Evolutionary conservation across 92 coral and sea anemone genomes (phyloP).

Genomic region (Ricordea florida): DNA sequence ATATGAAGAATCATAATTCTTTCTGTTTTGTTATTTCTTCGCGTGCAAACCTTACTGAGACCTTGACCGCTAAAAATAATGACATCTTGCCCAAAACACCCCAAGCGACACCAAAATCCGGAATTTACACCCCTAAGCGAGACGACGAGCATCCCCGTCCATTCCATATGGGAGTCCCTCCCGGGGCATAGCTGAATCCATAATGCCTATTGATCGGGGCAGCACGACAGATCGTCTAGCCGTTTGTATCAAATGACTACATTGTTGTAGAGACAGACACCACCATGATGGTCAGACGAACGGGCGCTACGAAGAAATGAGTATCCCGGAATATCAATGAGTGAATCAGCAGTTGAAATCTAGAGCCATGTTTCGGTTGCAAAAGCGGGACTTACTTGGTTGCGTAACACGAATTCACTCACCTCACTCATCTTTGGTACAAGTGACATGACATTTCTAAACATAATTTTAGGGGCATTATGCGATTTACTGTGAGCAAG

Average conservation of each 20-base stretch:
- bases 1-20: too few species aligned
- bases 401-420: slow-evolving; percentile 32
- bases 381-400: slow-evolving; percentile 20
- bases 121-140: too few species aligned
- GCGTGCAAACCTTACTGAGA: too few species aligned
- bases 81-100: too few species aligned
- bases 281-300: slow-evolving; percentile 32
- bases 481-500: too few species aligned
- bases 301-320: slow-evolving; percentile 45
- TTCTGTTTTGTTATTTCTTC: too few species aligned
- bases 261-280: slow-evolving; percentile 15
- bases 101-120: too few species aligned
- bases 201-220: slow-evolving; percentile 35
- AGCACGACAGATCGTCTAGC: slow-evolving; percentile 17
- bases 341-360: slow-evolving; percentile 24
- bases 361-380: slow-evolving; percentile 59
- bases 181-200: slow-evolving; percentile 19
- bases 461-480: slow-evolving; percentile 18
- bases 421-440: slow-evolving; percentile 42
- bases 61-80: too few species aligned
- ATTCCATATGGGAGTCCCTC: too few species aligned
- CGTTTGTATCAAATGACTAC: not conserved
- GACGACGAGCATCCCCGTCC: too few species aligned
- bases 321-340: slow-evolving; percentile 30
- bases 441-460: slow-evolving; percentile 26